These are phyloP conservation scores for Sepioteuthis lessoniana DNA, from an alignment of 2,888 invertebrate species.

Conservation along the genomic window DNA sequence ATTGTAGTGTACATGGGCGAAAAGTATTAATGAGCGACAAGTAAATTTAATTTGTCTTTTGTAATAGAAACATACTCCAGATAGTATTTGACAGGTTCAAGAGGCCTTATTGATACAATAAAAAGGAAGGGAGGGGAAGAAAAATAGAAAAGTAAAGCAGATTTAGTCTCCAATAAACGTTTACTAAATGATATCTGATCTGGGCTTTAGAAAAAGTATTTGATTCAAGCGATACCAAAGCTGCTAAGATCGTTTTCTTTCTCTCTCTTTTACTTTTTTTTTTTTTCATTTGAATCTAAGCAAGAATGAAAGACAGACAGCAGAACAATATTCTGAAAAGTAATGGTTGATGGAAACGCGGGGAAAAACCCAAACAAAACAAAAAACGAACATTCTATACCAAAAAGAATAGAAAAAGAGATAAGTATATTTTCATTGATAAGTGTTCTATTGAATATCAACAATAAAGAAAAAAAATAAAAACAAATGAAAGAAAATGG, in stretches of 20 bases:
- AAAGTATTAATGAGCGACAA: conserved; percentile 10
- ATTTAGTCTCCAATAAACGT: neutral
- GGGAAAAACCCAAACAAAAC: neutral
- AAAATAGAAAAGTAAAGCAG: neutral
- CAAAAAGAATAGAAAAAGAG: neutral
- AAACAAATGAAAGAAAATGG: neutral
- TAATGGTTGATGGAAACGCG: neutral
- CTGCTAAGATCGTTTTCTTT: neutral
- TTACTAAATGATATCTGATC: neutral
- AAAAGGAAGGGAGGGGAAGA: neutral
- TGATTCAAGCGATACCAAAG: neutral
- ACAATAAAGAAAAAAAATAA: neutral
- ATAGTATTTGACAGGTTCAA: conserved; percentile 2
- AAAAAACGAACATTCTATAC: neutral
- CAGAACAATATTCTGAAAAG: no score
- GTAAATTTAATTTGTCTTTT: neutral
- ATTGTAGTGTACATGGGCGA: neutral
- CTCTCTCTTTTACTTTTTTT: neutral
- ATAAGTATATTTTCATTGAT: neutral
- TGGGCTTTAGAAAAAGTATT: neutral
- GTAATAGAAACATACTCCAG: neutral
- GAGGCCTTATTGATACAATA: neutral
- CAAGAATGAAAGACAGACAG: neutral
- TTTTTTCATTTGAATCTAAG: neutral
- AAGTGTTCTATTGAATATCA: neutral